Evolutionary conservation across 2,888 invertebrate genomes (phyloP).

Genomic region (Maniola hyperantus): DNA sequence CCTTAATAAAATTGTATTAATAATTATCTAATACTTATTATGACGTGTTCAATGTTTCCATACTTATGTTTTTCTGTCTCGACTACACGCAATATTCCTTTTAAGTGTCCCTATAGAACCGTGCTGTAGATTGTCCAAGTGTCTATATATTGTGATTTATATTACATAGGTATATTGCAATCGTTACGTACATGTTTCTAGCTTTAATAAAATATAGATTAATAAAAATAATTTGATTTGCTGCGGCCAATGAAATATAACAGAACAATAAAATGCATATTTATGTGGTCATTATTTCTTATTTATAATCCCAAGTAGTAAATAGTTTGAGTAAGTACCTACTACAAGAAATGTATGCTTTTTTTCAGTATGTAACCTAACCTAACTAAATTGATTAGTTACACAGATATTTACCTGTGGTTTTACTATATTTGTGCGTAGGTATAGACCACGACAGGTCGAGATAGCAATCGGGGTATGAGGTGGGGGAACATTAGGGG

Average conservation of each 20-base stretch:
- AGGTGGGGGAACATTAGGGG: too few species aligned
- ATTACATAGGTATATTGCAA: slow-evolving; percentile 35
- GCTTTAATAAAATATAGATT: slow-evolving; percentile 72
- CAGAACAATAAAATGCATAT: slow-evolving; percentile 41
- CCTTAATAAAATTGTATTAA: too few species aligned
- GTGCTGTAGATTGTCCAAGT: slow-evolving; percentile 38
- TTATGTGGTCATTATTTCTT: slow-evolving; percentile 33
- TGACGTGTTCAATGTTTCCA: neutral
- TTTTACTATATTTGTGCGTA: too few species aligned
- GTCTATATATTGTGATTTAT: slow-evolving; percentile 36
- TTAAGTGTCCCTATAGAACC: slow-evolving; percentile 39
- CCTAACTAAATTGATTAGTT: too few species aligned
- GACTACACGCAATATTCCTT: slow-evolving; percentile 5
- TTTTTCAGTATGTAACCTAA: too few species aligned
- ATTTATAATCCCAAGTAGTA: neutral
- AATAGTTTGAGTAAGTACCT: neutral
- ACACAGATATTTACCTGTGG: too few species aligned
- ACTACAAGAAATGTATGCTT: neutral
- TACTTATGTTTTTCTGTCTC: neutral
- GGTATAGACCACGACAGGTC: too few species aligned
- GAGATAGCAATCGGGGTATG: too few species aligned
- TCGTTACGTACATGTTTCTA: slow-evolving; percentile 62
- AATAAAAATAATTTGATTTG: slow-evolving; percentile 43
- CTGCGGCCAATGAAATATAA: slow-evolving; percentile 45
- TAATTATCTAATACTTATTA: too few species aligned